Evolutionary conservation across 2,113 vertebrate species (phyloP).

Genomic region (Hippolais icterina): DNA sequence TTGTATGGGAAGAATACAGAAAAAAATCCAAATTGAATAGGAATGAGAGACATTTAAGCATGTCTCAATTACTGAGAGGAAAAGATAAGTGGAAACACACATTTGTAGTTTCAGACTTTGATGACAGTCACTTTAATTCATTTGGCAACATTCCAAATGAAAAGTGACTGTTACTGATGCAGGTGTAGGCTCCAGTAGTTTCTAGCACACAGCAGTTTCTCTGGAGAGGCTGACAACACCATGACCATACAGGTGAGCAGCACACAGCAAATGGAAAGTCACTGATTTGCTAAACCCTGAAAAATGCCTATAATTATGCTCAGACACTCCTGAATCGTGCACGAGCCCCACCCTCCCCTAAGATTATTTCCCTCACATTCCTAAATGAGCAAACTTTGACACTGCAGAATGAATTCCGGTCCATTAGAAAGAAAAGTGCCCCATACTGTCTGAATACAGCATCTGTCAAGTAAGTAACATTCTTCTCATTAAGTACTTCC

Average conservation of each 20-base stretch:
- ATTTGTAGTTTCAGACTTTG: not conserved
- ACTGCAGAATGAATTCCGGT: not conserved
- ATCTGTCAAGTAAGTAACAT: not conserved
- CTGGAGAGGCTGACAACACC: not conserved
- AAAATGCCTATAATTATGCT: not conserved
- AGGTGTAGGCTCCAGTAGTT: not conserved
- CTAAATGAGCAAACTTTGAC: not conserved
- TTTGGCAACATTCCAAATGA: not conserved
- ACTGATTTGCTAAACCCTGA: not conserved
- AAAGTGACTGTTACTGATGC: not conserved
- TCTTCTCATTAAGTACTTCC: not conserved
- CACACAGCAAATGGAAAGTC: not conserved
- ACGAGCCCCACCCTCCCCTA: not conserved
- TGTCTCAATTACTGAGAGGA: not conserved
- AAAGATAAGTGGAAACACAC: not conserved
- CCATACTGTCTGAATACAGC: not conserved
- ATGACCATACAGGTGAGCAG: not conserved
- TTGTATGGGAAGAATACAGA: not conserved
- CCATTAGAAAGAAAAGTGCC: not conserved
- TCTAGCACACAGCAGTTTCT: not conserved
- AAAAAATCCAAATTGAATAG: not conserved
- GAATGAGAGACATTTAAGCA: not conserved
- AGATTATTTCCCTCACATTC: not conserved
- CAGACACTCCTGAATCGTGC: not conserved
- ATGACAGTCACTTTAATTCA: not conserved